Evolutionary conservation across 1,140 invertebrate species (phyloP).

Genomic region (Phymastichus coffea): DNA sequence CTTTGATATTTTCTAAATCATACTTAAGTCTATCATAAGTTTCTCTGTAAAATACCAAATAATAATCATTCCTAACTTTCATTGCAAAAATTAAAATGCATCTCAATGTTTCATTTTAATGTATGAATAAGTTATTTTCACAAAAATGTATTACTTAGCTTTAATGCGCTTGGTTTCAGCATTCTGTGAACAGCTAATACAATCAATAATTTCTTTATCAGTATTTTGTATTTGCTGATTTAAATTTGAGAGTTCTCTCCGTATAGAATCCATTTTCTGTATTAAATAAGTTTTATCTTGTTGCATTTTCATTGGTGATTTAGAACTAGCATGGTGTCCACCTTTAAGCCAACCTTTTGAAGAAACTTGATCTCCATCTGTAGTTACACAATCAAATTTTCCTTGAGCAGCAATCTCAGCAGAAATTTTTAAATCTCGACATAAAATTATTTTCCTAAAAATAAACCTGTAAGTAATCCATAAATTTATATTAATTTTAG

Average conservation of each 20-base stretch:
- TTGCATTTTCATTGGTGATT: conserved; percentile 94
- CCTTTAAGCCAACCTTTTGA: conserved; percentile 95
- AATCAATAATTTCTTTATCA: conserved; percentile 91
- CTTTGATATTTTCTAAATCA: too few species aligned
- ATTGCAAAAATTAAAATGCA: too few species aligned
- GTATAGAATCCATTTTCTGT: conserved; percentile 76
- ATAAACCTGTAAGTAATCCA: conserved; percentile 67
- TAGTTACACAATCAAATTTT: conserved; percentile 94
- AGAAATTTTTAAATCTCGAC: conserved; percentile 92
- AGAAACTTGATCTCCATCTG: conserved; percentile 89
- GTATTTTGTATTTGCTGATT: conserved; percentile 81
- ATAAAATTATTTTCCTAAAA: conserved; percentile 96
- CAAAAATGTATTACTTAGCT: too few species aligned
- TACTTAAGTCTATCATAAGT: too few species aligned
- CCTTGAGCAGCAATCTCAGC: conserved; percentile 91
- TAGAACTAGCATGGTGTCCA: conserved; percentile 94
- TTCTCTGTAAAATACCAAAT: too few species aligned
- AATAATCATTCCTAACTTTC: too few species aligned
- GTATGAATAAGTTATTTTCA: too few species aligned
- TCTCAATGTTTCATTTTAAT: too few species aligned
- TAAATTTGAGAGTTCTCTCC: conserved; percentile 76
- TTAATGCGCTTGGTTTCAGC: too few species aligned
- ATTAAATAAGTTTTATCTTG: conserved; percentile 86
- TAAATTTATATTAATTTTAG: conserved; percentile 10
- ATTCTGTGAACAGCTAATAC: conserved; percentile 85